phyloP scores from a whole-genome alignment of 2,113 vertebrate genomes.

The Cricetomys ansorgei region DNA sequence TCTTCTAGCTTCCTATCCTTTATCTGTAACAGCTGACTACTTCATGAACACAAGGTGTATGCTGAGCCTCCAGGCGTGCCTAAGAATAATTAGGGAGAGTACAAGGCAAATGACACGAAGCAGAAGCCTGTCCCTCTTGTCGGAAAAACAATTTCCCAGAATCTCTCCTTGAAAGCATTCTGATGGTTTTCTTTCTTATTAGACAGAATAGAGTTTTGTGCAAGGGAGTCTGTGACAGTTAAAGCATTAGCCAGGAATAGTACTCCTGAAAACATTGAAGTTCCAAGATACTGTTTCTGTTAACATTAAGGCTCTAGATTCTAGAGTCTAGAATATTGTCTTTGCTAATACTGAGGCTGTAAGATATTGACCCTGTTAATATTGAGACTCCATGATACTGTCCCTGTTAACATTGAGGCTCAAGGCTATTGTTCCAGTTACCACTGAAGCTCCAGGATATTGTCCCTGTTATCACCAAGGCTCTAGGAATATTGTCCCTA shows the following conservation, averaged over 20 bases:
- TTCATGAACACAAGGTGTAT: background rate
- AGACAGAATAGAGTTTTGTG: background rate
- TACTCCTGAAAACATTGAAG: background rate
- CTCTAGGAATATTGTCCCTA: background rate
- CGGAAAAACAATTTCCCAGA: slow-evolving; percentile 12
- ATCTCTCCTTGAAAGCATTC: background rate
- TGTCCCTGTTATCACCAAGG: background rate
- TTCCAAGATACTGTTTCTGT: background rate
- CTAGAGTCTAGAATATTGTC: background rate
- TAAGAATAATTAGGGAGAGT: background rate
- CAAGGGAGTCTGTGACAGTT: background rate
- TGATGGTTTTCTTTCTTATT: background rate
- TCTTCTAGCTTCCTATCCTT: background rate
- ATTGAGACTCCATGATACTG: background rate
- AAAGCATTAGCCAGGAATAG: background rate
- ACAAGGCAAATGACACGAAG: background rate
- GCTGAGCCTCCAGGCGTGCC: background rate
- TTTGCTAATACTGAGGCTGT: background rate
- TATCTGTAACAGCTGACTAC: background rate
- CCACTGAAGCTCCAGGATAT: background rate
- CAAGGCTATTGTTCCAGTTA: background rate
- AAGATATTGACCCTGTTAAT: background rate
- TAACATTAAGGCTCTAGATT: background rate
- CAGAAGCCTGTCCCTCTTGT: background rate
- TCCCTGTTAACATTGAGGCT: background rate